Evolutionary conservation across 1,140 invertebrate genomes (phyloP).

Genomic region (Hermatobates lingyangjiaoensis): DNA sequence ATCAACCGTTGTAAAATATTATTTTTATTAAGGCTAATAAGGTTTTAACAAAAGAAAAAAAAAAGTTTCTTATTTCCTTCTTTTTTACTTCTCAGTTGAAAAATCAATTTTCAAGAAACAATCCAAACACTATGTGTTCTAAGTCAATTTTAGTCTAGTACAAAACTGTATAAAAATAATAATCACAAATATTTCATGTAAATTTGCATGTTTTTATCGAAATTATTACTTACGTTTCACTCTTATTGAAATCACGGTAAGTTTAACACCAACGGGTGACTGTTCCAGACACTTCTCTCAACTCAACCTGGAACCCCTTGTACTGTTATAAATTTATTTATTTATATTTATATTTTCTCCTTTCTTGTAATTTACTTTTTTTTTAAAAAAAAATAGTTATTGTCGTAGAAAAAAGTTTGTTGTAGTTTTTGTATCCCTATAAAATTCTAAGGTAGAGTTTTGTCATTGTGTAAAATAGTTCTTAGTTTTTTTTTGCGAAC

Average conservation of each 20-base stretch:
- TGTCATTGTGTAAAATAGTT: too few species aligned
- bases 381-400: not conserved
- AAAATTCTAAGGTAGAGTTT: not conserved
- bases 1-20: conserved; percentile 5
- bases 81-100: not conserved
- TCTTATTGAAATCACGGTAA: conserved; percentile 14
- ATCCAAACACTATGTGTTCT: not conserved
- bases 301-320: not conserved
- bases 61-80: conserved; percentile 5
- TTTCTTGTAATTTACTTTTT: too few species aligned
- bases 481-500: too few species aligned
- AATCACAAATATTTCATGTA: conserved; percentile 1
- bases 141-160: not conserved
- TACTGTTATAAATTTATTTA: not conserved
- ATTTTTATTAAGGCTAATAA: conserved; percentile 1
- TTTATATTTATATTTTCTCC: not conserved
- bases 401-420: not conserved
- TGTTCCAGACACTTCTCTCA: not conserved
- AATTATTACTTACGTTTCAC: not conserved
- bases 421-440: not conserved
- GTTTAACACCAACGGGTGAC: conserved; percentile 15
- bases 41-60: not conserved
- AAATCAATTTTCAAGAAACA: not conserved
- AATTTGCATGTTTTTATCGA: not conserved
- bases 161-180: not conserved